Percentiles rank a stretch among this genome's conserved stretches.
These are phyloP conservation scores for Gastracanthus pulcherrimus DNA, from an alignment of 2,888 invertebrate species.

Conservation along the genomic window DNA sequence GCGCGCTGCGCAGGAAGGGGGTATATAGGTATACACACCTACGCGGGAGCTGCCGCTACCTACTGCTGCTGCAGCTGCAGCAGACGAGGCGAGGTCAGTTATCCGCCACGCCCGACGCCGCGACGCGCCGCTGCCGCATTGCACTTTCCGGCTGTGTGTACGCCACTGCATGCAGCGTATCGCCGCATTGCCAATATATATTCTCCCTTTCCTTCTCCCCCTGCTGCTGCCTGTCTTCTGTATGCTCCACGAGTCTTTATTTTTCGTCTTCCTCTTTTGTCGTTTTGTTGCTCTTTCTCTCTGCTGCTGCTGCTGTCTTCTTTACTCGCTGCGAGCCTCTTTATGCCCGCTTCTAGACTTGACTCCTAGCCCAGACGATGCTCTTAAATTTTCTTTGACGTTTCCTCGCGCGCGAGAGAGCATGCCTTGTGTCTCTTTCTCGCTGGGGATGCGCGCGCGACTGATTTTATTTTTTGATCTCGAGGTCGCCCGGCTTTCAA, in stretches of 20 bases:
- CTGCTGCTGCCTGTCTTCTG: conserved; percentile 22
- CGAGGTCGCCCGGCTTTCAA: conserved; percentile 20
- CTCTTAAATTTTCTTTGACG: conserved; percentile 52
- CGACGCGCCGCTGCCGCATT: conserved; percentile 65
- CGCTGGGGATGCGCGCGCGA: not conserved
- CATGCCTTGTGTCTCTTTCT: not conserved
- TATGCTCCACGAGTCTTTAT: no score
- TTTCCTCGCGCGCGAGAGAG: not conserved
- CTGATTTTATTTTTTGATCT: conserved; percentile 35
- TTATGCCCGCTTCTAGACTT: not conserved
- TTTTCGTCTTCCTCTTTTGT: conserved; percentile 10
- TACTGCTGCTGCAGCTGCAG: no score
- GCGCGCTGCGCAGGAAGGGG: not conserved
- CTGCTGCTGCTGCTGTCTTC: not conserved
- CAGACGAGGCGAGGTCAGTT: conserved; percentile 68
- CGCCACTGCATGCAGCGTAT: conserved; percentile 65
- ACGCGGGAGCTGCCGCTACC: no score
- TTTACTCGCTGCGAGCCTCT: not conserved
- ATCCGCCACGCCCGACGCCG: conserved; percentile 71
- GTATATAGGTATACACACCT: no score
- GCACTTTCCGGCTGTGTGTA: no score
- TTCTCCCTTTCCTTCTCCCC: conserved; percentile 11
- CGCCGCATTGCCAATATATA: conserved; percentile 66
- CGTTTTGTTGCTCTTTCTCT: not conserved
- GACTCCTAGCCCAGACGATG: conserved; percentile 19